Evolutionary conservation across 2,113 vertebrate species (phyloP).

Genomic region (Lethenteron camtschaticum): DNA sequence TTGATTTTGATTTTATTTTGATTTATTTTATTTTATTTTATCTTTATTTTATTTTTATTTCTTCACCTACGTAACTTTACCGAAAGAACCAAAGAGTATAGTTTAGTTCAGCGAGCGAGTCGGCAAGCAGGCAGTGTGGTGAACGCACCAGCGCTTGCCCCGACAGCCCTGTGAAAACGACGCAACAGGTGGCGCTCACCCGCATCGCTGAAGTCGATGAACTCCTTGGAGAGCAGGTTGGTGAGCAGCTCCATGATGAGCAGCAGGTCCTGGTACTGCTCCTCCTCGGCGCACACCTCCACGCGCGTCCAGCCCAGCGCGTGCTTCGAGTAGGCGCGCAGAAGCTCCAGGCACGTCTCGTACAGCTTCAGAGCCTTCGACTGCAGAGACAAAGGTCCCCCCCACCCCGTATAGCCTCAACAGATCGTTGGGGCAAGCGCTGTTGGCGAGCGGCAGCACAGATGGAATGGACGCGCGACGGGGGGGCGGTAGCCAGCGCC

Average conservation of each 20-base stretch:
- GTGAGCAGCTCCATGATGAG: conserved; percentile 99
- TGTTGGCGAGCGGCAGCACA: no score
- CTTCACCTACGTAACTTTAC: no score
- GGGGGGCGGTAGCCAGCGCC: no score
- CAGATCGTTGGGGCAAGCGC: no score
- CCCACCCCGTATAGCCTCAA: no score
- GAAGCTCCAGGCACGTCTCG: conserved; percentile 77
- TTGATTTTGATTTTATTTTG: no score
- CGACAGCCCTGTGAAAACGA: neutral
- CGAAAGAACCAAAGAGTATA: no score
- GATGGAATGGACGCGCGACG: no score
- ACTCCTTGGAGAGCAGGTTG: conserved; percentile 91
- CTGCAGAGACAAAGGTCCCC: conserved; percentile 20
- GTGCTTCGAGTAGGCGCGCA: conserved; percentile 95
- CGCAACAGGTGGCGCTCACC: conserved; percentile 21
- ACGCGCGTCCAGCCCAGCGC: conserved; percentile 61
- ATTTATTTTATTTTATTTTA: no score
- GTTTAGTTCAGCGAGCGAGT: no score
- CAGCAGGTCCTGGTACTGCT: conserved; percentile 95
- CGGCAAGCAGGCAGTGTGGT: no score
- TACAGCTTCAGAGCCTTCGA: conserved; percentile 94
- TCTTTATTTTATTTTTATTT: no score
- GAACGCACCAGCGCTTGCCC: neutral
- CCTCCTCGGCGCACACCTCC: conserved; percentile 74
- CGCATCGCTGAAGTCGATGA: conserved; percentile 87